phyloP scores from a whole-genome alignment of 2,797 vertebrate genomes.

The Oreochromis mossambicus region DNA sequence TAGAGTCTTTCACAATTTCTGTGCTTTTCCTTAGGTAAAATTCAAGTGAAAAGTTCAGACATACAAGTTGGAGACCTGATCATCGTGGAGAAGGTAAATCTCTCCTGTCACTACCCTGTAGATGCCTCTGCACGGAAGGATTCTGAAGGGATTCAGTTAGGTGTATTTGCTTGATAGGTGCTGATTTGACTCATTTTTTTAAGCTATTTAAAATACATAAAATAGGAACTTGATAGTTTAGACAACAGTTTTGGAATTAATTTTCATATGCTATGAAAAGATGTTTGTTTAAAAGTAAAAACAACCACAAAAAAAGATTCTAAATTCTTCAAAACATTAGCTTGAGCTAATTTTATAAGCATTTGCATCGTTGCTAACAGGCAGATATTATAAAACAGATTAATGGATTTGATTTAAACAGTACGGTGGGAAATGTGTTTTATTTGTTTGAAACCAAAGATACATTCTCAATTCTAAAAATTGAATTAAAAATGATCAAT shows the following conservation, averaged over 20 bases:
- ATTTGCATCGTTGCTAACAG: background rate
- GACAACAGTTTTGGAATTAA: background rate
- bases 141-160: background rate
- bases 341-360: background rate
- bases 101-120: background rate
- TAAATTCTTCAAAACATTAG: background rate
- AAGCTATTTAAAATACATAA: background rate
- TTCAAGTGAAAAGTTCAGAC: slow-evolving; percentile 96
- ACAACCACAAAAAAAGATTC: background rate
- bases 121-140: background rate
- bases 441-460: background rate
- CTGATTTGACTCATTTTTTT: background rate
- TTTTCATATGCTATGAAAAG: background rate
- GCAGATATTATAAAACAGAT: background rate
- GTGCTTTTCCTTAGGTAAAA: slow-evolving; percentile 77
- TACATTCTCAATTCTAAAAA: background rate
- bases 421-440: rapidly evolving
- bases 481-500: background rate
- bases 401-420: background rate
- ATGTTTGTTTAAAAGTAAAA: background rate
- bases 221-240: background rate
- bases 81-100: slow-evolving; percentile 94
- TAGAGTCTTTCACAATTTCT: background rate
- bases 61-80: slow-evolving; percentile 99
- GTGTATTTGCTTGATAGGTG: background rate